Percentiles rank a stretch among this genome's conserved stretches.
Conservation (phyloP, 2,113 vertebrate species). For the Dasypus novemcinctus region DNA sequence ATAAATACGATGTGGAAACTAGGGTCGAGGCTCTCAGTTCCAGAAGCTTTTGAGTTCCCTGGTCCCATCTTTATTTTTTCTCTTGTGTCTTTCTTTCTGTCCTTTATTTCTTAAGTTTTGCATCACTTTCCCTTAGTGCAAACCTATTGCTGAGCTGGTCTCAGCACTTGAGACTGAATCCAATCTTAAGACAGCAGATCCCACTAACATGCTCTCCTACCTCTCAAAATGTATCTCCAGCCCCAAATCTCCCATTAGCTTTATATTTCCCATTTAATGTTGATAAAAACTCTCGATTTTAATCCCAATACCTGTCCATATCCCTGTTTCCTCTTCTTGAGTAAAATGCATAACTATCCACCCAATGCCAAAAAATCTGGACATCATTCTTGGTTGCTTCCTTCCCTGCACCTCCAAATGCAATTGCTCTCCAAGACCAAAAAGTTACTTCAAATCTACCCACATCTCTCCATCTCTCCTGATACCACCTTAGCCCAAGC, state of each 20-base stretch:
- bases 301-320: neutral
- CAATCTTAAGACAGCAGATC: neutral
- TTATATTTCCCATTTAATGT: neutral
- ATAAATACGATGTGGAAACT: too few relatives aligned
- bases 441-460: neutral
- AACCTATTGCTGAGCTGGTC: too few relatives aligned
- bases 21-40: too few relatives aligned
- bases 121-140: too few relatives aligned
- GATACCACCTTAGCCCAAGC: neutral
- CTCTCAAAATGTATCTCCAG: neutral
- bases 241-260: neutral
- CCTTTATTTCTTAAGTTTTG: too few relatives aligned
- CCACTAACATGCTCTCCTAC: neutral
- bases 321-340: neutral
- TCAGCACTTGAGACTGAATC: neutral
- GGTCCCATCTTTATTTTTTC: too few relatives aligned
- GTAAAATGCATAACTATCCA: neutral
- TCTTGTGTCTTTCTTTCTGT: too few relatives aligned
- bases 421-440: neutral
- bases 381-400: neutral
- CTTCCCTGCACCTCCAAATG: neutral
- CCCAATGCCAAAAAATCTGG: neutral
- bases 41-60: too few relatives aligned
- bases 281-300: neutral
- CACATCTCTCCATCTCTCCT: neutral